A percentile compares a stretch with the other conserved stretches of the same genome.
Evolutionary conservation across 2,113 vertebrate species (phyloP).

Genomic region (Garra rufa): DNA sequence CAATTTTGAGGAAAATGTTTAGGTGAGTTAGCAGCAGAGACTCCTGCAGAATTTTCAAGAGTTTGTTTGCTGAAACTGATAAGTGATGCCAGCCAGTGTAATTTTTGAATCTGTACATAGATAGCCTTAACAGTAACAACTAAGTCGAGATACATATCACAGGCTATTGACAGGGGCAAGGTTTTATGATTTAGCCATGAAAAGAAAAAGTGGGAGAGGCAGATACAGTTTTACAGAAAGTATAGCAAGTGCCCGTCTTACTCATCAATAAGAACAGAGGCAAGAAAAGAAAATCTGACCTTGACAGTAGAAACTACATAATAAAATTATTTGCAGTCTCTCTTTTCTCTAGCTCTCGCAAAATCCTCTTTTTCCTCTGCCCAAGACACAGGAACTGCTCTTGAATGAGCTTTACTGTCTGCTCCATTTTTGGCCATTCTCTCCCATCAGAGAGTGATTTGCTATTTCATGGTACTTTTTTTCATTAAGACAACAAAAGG

Average conservation of each 20-base stretch:
- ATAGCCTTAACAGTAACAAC: no score
- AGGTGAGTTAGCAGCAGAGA: no score
- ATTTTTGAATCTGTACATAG: no score
- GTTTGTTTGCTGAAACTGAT: no score
- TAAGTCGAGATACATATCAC: not conserved
- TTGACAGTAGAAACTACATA: constrained; percentile 2
- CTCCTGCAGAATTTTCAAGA: no score
- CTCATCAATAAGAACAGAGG: not conserved
- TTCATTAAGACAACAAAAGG: constrained; percentile 32
- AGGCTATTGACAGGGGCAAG: not conserved
- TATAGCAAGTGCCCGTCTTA: not conserved
- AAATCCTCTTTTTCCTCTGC: constrained; percentile 8
- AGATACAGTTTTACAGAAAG: not conserved
- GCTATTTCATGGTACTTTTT: not conserved
- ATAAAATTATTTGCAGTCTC: not conserved
- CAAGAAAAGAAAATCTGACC: not conserved
- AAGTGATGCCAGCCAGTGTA: no score
- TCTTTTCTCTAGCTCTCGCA: not conserved
- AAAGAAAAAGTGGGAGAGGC: not conserved
- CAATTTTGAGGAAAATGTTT: no score
- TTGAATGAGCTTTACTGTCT: not conserved
- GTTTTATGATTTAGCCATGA: not conserved
- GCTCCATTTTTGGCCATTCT: constrained; percentile 9
- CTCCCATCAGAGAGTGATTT: constrained; percentile 16
- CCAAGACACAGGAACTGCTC: not conserved